These are phyloP conservation scores for Xestia rhomboidea DNA, from an alignment of 2,888 invertebrate species.

Conservation along the genomic window DNA sequence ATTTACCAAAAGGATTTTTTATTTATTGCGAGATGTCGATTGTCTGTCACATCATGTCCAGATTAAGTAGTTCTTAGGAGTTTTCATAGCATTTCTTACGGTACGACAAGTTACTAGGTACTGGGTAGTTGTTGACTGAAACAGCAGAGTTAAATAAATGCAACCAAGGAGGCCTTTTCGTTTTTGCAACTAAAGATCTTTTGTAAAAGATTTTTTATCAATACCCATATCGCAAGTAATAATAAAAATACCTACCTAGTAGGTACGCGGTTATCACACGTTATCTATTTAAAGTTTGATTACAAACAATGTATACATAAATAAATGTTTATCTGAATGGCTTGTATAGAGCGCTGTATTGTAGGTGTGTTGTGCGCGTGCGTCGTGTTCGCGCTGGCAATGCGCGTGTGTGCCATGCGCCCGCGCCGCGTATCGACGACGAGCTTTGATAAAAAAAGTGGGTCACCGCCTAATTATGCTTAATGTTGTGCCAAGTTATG, in stretches of 20 bases:
- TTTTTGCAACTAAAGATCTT: constrained; percentile 2
- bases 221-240: constrained; percentile 27
- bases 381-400: constrained; percentile 37
- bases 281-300: constrained; percentile 65
- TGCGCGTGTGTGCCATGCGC: constrained; percentile 69
- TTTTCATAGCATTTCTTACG: background rate
- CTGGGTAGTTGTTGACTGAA: background rate
- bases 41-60: background rate
- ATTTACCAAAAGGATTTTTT: background rate
- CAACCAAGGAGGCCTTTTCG: background rate
- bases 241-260: constrained; percentile 31
- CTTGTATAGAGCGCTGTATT: constrained; percentile 32
- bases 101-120: background rate
- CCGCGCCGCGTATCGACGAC: constrained; percentile 72
- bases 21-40: background rate
- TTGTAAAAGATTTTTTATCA: background rate
- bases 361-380: constrained; percentile 58
- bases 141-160: background rate
- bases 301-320: constrained; percentile 61
- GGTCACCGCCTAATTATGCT: constrained; percentile 86
- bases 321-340: constrained; percentile 62
- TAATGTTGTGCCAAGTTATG: constrained; percentile 83
- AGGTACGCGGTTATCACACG: constrained; percentile 44
- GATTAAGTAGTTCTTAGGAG: background rate
- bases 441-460: constrained; percentile 84